Evolutionary conservation across 30 jellyfish, hydroid and myxozoan genomes (phyloP), one percentile per base, ranked within the genome.

Genomic region (Chironex yamaguchii): DNA sequence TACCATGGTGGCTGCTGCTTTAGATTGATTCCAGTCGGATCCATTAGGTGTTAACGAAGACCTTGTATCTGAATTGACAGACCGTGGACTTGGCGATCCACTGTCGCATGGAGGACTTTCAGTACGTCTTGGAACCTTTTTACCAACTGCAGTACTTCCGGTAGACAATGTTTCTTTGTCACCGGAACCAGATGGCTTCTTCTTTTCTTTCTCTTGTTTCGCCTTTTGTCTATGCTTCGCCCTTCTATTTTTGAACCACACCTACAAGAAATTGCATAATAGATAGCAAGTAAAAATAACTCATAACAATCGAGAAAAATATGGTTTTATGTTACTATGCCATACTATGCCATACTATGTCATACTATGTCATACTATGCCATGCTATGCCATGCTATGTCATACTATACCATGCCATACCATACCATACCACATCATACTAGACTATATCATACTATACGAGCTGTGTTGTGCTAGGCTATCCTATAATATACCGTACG

Each of bases 161-260:
- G 97, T 35, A 2, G 81, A 93, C 29, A 86, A 87, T 36, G 91
- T 78, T 73, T 49, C 68, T 49, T 71, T 73, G 82, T 76, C 97
- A 58, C 92, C 67, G 3, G 94, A 71, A 34, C 76, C 84, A 9
- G 96, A 81, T 62, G 82, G 82, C 76, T 86, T 81, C 76, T 90
- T 87, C 84, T 92, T 92, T 58, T 92, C 97, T 78, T 93, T 93
- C 70, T 93, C 98, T 83, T 93, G 98, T 63, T 93, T 93, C 31
- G 98, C 98, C 67, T 93, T 93, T 52, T 93, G 98, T 49, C 98
- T 80, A 81, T 93, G 98, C 52, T 93, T 93, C 30, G 98, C 98
- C 35, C 98, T 73, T 17, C 98, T 73, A 65, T 93, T 93, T 84
- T 93, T 93, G 81, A 93, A 93, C 98, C 98, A 93, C 11, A 92